Base-by-base conservation (phyloP, 2,888 invertebrate species). In the Plagodis pulveraria region DNA sequence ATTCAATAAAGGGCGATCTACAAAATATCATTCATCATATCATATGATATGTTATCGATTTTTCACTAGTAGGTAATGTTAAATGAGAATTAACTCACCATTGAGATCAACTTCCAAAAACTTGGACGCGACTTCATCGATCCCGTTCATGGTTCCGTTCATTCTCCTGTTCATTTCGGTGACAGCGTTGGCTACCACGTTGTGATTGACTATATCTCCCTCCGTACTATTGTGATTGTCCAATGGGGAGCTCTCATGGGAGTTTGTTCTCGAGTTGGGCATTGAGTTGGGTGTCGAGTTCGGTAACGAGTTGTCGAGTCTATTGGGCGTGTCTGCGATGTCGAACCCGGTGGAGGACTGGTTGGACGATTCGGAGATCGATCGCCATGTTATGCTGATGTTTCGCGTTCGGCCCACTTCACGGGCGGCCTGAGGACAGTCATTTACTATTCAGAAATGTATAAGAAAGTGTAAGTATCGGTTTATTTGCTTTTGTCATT, bases 331-430 rank as follows among this genome's bases (percentile, higher is more conserved):
- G 66, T 85, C 83, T 40, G 83, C 73, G 47, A 83, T 66, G 61
- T 86, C 86, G 72, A 89, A 84, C 6, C 86, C 87, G 47, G 81
- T 85, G 2, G 88, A 89, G 0, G 90, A 91, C 46, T 90, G 90
- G 78, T 92, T 92, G 71, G 89, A 89, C 5, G 91, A 92, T 59
- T 93, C 93, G 0, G 93, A 93, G 61, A 93, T 81, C 0, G 93
- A 93, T 0, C 93, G 82, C 92, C 93, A 92, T 0, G 91, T 93
- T 60, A 93, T 91, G 76, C 93, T 93, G 55, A 92, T 86, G 74
- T 91, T 87, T 2, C 93, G 78, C 0, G 80, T 80, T 0, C 91
- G 78, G 2, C 80, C 81, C 5, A 81, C 65, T 69, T 88, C 89
- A 61, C 86, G 76, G 11, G 87, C 77, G 2, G 83, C 81, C 91